Base-by-base conservation (phyloP, 2,797 vertebrate genomes). In the Tapera naevia region DNA sequence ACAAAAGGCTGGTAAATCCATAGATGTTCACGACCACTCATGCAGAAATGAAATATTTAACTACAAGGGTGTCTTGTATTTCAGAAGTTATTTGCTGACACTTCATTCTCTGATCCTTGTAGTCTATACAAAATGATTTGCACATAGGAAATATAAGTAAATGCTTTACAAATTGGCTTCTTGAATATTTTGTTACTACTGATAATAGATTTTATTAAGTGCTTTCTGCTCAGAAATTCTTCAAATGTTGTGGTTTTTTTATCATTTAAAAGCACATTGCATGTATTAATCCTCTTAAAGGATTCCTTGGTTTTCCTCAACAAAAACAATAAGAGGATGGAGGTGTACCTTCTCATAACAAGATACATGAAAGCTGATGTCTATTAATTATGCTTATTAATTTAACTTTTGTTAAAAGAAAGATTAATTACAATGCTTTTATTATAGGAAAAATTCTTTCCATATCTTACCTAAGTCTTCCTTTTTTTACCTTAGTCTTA, bases 41-140 rank as follows among this genome's bases (percentile, higher is more conserved):
- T 93, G 97, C 91, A 98, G 96, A 98, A 98, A 97, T 97, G 93
- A 98, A 98, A 97, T 97, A 97, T 97, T 98, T 98, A 98, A 96
- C 96, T 97, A 97, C 94, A 98, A 96, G 96, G 86, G 94, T 97
- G 97, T 97, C 94, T 97, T 92, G 79, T 96, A 96, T 97, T 97
- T 96, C 89, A 96, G 92, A 96, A 97, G 88, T 92, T 97, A 97
- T 97, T 97, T 98, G 97, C 96, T 98, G 96, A 97, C 89, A 97
- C 96, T 93, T 96, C 91, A 97, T 97, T 93, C 95, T 97, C 94
- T 97, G 96, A 97, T 97, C 97, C 95, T 97, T 97, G 94, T 94
- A 96, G 95, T 97, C 74, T 89, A 94, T 93, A 83, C 91, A 97
- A 97, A 97, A 94, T 97, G 91, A 96, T 97, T 97, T 97, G 93